These are phyloP conservation scores for Stenchaetothrips biformis DNA, from an alignment of 2,888 invertebrate species.

Conservation along the genomic window DNA sequence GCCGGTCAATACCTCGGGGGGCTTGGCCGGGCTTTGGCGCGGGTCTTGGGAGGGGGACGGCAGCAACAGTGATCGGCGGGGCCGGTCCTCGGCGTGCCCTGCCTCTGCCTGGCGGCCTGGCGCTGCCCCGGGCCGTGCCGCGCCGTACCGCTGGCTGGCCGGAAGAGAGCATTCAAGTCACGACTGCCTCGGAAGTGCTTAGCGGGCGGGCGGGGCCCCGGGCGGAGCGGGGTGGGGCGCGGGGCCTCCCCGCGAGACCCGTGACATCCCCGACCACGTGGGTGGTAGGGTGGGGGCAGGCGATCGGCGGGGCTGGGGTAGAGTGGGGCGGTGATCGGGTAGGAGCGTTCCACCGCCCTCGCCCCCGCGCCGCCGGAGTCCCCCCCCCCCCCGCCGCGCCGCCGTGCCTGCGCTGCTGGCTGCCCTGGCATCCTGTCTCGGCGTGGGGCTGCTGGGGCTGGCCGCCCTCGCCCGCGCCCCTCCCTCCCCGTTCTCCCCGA, in stretches of 20 bases:
- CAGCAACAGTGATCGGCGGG: constrained; percentile 26
- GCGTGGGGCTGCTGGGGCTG: neutral
- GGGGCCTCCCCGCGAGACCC: neutral
- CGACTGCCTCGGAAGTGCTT: constrained; percentile 22
- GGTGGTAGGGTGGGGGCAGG: neutral
- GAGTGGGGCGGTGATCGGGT: neutral
- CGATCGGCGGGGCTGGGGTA: neutral
- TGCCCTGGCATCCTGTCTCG: neutral
- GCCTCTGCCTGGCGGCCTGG: neutral
- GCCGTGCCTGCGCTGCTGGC: neutral
- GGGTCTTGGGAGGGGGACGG: constrained; percentile 32
- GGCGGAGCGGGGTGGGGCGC: neutral
- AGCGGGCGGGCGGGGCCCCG: constrained; percentile 16
- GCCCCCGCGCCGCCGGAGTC: neutral
- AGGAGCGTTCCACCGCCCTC: neutral
- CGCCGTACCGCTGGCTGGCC: neutral
- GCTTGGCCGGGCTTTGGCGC: constrained; percentile 35
- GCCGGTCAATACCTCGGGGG: constrained; percentile 36
- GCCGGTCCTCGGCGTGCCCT: neutral
- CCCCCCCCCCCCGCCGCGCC: neutral
- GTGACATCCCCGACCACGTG: constrained; percentile 20
- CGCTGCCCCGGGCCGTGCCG: neutral
- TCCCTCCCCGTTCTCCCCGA: neutral
- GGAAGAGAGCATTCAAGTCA: constrained; percentile 23
- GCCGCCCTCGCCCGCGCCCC: neutral